A percentile compares a stretch with the other conserved stretches of the same genome.
Conservation (phyloP, 2,888 invertebrate genomes). For the Blastobasis adustella region DNA sequence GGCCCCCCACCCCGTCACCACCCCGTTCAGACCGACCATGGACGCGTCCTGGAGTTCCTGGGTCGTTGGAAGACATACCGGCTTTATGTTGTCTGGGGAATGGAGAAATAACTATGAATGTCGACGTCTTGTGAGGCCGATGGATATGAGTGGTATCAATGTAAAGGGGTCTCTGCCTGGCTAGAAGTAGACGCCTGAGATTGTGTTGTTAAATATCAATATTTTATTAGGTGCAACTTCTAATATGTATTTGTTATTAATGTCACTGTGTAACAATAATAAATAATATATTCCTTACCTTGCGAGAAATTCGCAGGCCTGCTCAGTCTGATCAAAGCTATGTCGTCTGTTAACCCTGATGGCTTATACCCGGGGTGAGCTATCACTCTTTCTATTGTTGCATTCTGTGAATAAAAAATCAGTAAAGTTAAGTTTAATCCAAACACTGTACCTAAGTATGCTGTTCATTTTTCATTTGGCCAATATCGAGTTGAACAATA, state of each 20-base stretch:
- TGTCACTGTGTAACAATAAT: too few relatives aligned
- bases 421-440: too few relatives aligned
- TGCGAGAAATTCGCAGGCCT: conserved; percentile 48
- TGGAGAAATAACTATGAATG: neutral
- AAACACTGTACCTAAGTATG: too few relatives aligned
- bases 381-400: conserved; percentile 45
- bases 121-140: neutral
- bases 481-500: too few relatives aligned
- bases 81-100: conserved; percentile 42
- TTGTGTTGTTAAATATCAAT: too few relatives aligned
- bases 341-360: conserved; percentile 53
- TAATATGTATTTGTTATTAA: too few relatives aligned
- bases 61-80: conserved; percentile 63
- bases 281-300: conserved; percentile 18
- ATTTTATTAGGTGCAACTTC: too few relatives aligned
- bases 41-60: conserved; percentile 24
- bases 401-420: conserved; percentile 32
- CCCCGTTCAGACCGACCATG: conserved; percentile 28
- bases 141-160: neutral
- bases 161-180: too few relatives aligned
- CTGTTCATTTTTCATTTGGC: too few relatives aligned
- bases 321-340: conserved; percentile 68
- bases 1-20: conserved; percentile 72
- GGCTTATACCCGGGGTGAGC: conserved; percentile 63
- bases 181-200: too few relatives aligned